A percentile compares a stretch with the other conserved stretches of the same genome.
phyloP scores from a whole-genome alignment of 2,797 vertebrate genomes.

The Chaenodraco wilsoni region DNA sequence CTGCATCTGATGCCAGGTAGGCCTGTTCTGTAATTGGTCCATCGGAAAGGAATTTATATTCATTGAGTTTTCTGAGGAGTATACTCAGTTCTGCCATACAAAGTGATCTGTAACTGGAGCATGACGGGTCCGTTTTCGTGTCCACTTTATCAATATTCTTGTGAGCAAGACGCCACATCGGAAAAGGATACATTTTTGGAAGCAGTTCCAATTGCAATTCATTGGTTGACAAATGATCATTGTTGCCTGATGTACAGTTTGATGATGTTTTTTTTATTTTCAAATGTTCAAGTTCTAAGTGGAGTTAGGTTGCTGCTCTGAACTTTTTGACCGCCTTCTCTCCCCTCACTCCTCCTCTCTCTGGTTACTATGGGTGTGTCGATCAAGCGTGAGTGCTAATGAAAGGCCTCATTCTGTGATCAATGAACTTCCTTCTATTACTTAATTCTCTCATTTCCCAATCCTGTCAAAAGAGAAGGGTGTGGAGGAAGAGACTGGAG shows the following conservation, averaged over 20 bases:
- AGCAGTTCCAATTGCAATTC: no score
- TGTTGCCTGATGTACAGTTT: neutral
- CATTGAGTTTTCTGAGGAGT: neutral
- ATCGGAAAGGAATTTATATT: neutral
- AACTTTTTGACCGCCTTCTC: neutral
- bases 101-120: neutral
- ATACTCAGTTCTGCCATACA: neutral
- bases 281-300: no score
- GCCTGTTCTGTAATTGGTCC: neutral
- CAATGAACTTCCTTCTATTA: neutral
- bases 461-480: constrained; percentile 8
- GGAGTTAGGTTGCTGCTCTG: neutral
- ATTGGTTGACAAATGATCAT: no score
- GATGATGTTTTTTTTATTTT: no score
- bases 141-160: no score
- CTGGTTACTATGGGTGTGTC: neutral
- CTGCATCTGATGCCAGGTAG: neutral
- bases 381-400: constrained; percentile 5
- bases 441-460: constrained; percentile 13
- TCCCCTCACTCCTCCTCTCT: neutral
- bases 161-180: no score
- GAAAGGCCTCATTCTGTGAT: constrained; percentile 8
- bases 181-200: no score
- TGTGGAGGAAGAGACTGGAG: neutral
- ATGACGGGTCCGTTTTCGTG: neutral